phyloP scores from a whole-genome alignment of 2,113 vertebrate species.

The Trinectes maculatus region DNA sequence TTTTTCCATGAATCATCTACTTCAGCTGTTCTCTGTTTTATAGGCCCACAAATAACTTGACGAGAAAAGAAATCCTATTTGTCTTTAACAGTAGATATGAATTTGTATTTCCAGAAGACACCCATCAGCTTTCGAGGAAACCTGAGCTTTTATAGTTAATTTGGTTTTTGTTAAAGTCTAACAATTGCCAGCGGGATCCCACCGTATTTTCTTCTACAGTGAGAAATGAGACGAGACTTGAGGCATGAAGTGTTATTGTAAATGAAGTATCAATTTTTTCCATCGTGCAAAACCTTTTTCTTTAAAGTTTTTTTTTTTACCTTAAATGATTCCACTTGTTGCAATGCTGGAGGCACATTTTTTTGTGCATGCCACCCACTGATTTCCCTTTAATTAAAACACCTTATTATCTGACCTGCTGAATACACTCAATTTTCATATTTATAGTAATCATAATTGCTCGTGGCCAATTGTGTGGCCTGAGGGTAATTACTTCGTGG shows the following conservation, averaged over 20 bases:
- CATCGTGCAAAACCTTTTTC: conserved; percentile 55
- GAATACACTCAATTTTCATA: no score
- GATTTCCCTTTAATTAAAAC: no score
- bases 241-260: conserved; percentile 32
- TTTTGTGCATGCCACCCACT: no score
- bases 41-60: no score
- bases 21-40: no score
- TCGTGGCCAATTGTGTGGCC: no score
- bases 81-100: conserved; percentile 18
- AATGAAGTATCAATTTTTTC: conserved; percentile 63
- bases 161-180: conserved; percentile 24
- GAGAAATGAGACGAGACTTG: conserved; percentile 13
- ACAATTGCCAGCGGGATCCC: conserved; percentile 24
- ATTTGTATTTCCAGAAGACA: no score
- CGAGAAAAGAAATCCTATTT: no score
- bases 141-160: conserved; percentile 18
- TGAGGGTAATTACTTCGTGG: no score
- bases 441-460: no score
- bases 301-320: conserved; percentile 44
- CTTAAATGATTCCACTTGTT: conserved; percentile 56
- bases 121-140: background rate
- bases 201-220: conserved; percentile 1
- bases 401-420: no score
- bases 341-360: conserved; percentile 18
- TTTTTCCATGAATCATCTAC: no score